These are phyloP conservation scores for Psilanteris sp. DNA, from an alignment of 1,140 invertebrate genomes.

Conservation along the genomic window DNA sequence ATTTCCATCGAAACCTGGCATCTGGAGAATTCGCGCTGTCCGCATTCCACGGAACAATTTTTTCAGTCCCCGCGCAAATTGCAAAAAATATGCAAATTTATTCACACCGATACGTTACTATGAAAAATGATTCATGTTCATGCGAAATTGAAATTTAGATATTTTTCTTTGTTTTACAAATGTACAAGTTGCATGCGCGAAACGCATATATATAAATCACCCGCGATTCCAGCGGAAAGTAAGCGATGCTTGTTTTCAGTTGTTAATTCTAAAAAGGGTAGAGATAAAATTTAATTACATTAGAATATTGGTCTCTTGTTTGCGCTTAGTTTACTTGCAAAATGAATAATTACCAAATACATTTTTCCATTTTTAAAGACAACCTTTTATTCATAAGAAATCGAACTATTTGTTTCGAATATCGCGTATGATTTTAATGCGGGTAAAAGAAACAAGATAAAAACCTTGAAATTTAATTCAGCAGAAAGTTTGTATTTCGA, in stretches of 20 bases:
- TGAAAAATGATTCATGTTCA: slow-evolving; percentile 54
- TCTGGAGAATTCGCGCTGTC: slow-evolving; percentile 7
- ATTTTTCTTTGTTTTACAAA: slow-evolving; percentile 48
- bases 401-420: no score
- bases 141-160: slow-evolving; percentile 57
- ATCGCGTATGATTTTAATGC: no score
- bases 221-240: neutral
- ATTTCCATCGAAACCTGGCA: slow-evolving; percentile 24
- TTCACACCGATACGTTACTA: slow-evolving; percentile 2
- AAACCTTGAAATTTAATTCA: no score
- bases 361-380: no score
- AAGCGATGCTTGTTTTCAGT: slow-evolving; percentile 8
- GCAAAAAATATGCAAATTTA: slow-evolving; percentile 46
- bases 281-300: neutral
- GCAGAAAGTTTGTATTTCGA: no score
- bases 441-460: no score
- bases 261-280: slow-evolving; percentile 1
- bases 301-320: no score
- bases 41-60: slow-evolving; percentile 1
- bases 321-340: no score
- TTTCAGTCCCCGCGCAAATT: neutral
- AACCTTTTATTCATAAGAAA: no score
- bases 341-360: no score
- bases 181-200: slow-evolving; percentile 35
- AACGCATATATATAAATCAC: slow-evolving; percentile 12